Percentiles rank a stretch among this genome's conserved stretches.
These are phyloP conservation scores for Periophthalmus modestus DNA, from an alignment of 2,113 vertebrate genomes.

Conservation along the genomic window DNA sequence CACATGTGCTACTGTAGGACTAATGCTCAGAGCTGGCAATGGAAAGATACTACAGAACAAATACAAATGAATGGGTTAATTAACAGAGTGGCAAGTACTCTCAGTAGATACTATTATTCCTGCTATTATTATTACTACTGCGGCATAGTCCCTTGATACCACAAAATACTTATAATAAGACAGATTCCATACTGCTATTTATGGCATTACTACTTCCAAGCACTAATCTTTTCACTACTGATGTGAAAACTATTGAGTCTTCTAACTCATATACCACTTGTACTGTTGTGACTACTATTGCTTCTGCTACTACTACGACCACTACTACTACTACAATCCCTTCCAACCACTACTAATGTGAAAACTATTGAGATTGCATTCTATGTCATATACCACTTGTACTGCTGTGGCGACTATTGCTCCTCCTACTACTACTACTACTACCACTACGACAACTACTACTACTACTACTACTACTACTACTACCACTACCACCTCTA, in stretches of 20 bases:
- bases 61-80: not conserved
- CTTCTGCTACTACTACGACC: not conserved
- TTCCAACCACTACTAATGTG: too few species aligned
- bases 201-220: not conserved
- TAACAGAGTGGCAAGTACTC: not conserved
- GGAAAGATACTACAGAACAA: not conserved
- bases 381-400: too few species aligned
- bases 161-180: too few species aligned
- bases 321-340: not conserved
- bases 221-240: too few species aligned
- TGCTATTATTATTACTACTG: too few species aligned
- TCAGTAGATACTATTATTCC: too few species aligned
- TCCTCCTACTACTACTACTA: too few species aligned
- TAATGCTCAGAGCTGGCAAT: not conserved
- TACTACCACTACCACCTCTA: not conserved
- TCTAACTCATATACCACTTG: too few species aligned
- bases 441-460: not conserved
- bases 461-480: not conserved
- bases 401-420: too few species aligned
- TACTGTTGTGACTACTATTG: not conserved
- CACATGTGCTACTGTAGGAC: constrained; percentile 9
- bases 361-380: too few species aligned
- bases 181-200: not conserved
- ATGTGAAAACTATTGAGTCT: too few species aligned
- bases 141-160: not conserved